Percentiles rank a stretch among this genome's conserved stretches.
Conservation (phyloP, 2,888 invertebrate genomes). For the Diplazon laetatorius region DNA sequence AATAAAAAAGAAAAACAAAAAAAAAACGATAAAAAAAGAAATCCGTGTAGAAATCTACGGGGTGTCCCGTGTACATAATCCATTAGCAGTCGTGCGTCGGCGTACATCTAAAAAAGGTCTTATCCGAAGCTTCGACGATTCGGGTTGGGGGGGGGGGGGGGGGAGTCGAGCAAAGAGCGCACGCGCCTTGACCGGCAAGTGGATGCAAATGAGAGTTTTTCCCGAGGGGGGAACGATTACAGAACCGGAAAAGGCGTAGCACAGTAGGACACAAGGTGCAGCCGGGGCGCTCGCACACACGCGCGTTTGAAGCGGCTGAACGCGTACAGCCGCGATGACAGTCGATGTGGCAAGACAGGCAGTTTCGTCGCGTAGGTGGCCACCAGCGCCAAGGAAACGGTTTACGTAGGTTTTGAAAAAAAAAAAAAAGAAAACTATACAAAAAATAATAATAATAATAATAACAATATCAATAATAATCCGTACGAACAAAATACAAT, state of each 20-base stretch:
- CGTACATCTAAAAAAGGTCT: constrained; percentile 3
- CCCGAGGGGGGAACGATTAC: constrained; percentile 35
- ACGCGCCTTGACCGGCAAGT: constrained; percentile 43
- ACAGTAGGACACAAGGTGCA: constrained; percentile 50
- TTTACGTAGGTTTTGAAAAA: constrained; percentile 14
- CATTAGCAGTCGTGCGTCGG: constrained; percentile 11
- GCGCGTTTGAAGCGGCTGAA: constrained; percentile 18
- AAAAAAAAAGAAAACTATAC: neutral
- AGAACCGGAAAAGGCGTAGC: constrained; percentile 48
- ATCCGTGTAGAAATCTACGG: neutral
- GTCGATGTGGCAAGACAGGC: constrained; percentile 5
- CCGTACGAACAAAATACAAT: neutral
- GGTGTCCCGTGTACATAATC: constrained; percentile 5
- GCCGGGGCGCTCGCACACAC: constrained; percentile 6
- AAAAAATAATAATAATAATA: neutral
- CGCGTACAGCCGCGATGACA: neutral
- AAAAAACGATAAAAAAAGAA: neutral
- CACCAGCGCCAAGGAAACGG: constrained; percentile 32
- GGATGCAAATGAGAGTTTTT: constrained; percentile 48
- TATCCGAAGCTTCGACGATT: constrained; percentile 18
- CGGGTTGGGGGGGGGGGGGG: neutral
- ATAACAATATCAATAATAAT: neutral
- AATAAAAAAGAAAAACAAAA: too few relatives aligned
- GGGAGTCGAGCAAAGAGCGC: too few relatives aligned
- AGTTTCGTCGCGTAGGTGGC: constrained; percentile 42